These are phyloP conservation scores for Nothocercus nigrocapillus DNA, from an alignment of 2,113 vertebrate species.

Conservation along the genomic window DNA sequence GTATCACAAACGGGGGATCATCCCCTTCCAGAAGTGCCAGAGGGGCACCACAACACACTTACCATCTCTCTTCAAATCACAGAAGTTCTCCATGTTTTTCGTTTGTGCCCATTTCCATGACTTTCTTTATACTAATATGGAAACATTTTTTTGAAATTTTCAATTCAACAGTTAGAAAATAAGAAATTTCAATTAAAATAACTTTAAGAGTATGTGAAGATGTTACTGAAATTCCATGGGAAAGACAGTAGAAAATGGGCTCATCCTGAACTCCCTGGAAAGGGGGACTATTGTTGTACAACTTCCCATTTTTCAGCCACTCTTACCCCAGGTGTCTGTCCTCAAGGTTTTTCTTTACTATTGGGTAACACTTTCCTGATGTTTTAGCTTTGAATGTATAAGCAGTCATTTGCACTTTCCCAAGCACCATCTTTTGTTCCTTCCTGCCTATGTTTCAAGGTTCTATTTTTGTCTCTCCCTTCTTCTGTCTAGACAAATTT, in stretches of 20 bases:
- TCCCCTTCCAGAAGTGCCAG: neutral
- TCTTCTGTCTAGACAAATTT: constrained; percentile 27
- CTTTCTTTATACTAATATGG: neutral
- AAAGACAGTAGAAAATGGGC: neutral
- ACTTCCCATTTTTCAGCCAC: constrained; percentile 10
- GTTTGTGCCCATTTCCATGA: neutral
- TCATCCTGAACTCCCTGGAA: neutral
- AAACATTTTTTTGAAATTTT: neutral
- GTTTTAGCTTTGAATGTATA: neutral
- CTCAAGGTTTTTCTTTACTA: neutral
- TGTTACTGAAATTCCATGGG: neutral
- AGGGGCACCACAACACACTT: neutral
- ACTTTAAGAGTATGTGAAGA: neutral
- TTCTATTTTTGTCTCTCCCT: neutral
- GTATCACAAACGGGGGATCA: neutral
- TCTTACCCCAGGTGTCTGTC: neutral
- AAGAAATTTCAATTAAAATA: neutral
- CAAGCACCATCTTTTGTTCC: neutral
- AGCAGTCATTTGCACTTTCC: neutral
- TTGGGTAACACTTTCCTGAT: neutral
- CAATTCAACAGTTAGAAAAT: neutral
- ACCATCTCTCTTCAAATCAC: neutral
- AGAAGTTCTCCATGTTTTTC: neutral
- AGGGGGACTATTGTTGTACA: neutral
- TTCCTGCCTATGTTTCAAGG: neutral